Evolutionary conservation across 2,797 vertebrate species (phyloP), one percentile per base, ranked within the genome.

Genomic region (Pteropus rufus): DNA sequence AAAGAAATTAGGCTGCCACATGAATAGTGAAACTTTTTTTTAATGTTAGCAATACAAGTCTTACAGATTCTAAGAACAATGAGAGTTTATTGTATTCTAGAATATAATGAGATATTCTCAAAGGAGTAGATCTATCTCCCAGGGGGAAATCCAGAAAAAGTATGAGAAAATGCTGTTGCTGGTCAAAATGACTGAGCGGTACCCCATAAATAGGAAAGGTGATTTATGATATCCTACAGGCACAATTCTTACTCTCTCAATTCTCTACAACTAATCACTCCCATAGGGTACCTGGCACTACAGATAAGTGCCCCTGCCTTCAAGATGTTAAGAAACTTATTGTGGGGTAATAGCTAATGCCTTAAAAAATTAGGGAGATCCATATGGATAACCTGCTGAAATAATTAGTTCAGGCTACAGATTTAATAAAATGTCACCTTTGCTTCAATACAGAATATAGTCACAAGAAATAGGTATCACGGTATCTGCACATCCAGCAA

Each of bases 61-160:
- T 93, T 81, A 80, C 7, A 80, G 29, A 80, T 19, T 67, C 58
- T 73, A 93, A 62, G 36, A 95, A 82, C 80, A 94, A 89, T 34
- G 21, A 56, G 10, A 75, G 31, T 70, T 94, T n/a, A 84, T 4
- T 91, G 44, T 87, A 75, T 89, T 85, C 52, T 54, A 95, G 54
- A 93, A 84, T 24, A 92, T 31, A 82, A 31, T 24, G 31, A 46
- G 60, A 49, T 21, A 1, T 79, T 92, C 72, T 64, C 44, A 84
- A 24, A 11, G 10, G 76, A 85, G 21, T 52, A n/a, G 36, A 82
- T 80, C 69, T 54, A 77, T 21, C 34, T 89, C 46, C 36, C 12
- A 11, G 12, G 44, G 9, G 26, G 54, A 80, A 24, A 94, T 56
- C 5, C 77, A 83, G 76, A 58, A 73, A 76, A 88, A 36, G 70